A percentile compares a stretch with the other conserved stretches of the same genome.
Conservation (phyloP, 2,888 invertebrate species). For the Cephus nigrinus region DNA sequence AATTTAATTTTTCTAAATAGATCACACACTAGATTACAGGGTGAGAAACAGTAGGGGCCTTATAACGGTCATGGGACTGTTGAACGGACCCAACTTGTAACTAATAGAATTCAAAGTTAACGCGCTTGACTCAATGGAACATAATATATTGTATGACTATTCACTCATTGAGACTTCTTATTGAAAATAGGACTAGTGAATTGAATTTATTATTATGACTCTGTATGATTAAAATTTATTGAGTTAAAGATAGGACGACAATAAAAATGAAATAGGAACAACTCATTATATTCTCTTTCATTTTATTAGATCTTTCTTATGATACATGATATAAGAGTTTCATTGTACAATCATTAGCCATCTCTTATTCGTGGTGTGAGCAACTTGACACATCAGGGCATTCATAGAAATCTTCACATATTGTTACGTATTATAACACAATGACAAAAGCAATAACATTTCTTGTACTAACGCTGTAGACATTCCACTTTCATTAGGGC, state of each 20-base stretch:
- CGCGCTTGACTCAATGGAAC: too few species aligned
- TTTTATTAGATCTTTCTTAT: conserved; percentile 34
- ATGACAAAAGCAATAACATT: conserved; percentile 27
- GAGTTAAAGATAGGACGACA: too few species aligned
- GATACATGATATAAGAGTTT: conserved; percentile 34
- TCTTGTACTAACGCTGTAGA: conserved; percentile 11
- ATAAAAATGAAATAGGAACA: too few species aligned
- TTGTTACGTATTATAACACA: conserved; percentile 12
- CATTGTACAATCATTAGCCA: conserved; percentile 32
- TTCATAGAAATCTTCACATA: conserved; percentile 16
- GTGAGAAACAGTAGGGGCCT: too few species aligned
- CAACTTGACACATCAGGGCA: conserved; percentile 21
- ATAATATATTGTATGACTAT: too few species aligned
- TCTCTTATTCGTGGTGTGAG: conserved; percentile 27
- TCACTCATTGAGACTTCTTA: too few species aligned
- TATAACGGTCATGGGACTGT: too few species aligned
- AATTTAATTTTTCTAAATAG: background rate
- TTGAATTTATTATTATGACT: too few species aligned
- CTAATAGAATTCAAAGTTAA: too few species aligned
- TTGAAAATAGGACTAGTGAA: too few species aligned
- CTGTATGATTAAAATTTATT: too few species aligned
- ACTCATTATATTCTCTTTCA: conserved; percentile 33
- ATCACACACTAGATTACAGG: background rate
- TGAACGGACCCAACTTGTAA: too few species aligned
- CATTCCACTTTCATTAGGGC: conserved; percentile 18